Conservation (phyloP, 2,888 invertebrate species). For the Norana najaformis region DNA sequence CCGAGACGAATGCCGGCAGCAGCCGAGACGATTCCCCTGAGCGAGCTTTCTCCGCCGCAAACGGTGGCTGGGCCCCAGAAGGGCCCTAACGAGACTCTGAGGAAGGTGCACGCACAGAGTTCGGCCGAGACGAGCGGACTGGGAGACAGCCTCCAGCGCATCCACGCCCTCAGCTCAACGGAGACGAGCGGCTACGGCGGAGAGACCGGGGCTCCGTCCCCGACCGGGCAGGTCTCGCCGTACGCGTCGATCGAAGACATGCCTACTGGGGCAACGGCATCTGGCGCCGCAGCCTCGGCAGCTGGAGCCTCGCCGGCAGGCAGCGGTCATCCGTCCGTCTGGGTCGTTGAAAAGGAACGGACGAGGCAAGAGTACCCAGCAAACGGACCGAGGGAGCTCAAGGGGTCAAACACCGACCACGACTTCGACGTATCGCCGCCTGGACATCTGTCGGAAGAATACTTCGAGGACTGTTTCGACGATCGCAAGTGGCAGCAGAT, state of each 20-base stretch:
- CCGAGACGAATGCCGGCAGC: background rate
- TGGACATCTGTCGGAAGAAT: background rate
- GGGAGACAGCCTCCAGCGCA: constrained; percentile 43
- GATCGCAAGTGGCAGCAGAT: constrained; percentile 22
- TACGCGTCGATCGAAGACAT: constrained; percentile 16
- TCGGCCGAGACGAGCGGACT: constrained; percentile 45
- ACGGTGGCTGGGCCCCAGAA: background rate
- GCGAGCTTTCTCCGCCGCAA: background rate
- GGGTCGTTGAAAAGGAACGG: constrained; percentile 8
- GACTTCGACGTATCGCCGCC: constrained; percentile 4
- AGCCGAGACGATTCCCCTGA: background rate
- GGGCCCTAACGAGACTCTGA: constrained; percentile 31
- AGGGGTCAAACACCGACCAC: background rate
- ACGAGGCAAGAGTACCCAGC: background rate
- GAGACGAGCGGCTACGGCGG: constrained; percentile 44
- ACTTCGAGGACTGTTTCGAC: constrained; percentile 22
- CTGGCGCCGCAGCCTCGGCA: background rate
- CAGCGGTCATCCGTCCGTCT: background rate
- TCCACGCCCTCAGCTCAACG: constrained; percentile 43
- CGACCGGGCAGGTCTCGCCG: constrained; percentile 30
- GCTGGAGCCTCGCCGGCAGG: background rate
- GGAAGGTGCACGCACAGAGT: constrained; percentile 44
- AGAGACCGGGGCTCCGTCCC: constrained; percentile 32
- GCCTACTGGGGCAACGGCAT: background rate
- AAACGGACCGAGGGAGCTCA: background rate